A percentile compares a stretch with the other conserved stretches of the same genome.
Conservation (phyloP, 2,113 vertebrate species). For the Ascaphus truei region DNA sequence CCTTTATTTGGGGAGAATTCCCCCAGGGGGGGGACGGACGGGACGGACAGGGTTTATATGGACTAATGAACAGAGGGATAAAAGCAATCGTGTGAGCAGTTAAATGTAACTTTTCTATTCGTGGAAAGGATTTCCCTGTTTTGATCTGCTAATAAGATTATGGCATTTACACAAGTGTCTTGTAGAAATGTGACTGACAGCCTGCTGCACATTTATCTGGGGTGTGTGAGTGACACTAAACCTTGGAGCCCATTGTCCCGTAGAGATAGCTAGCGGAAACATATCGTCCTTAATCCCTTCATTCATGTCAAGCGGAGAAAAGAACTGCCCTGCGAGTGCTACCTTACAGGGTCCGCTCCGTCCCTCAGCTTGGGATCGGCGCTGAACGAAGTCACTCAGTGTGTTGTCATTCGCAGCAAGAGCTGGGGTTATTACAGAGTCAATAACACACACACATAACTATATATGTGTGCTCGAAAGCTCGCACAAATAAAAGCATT, state of each 20-base stretch:
- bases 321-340: slow-evolving; percentile 71
- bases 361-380: slow-evolving; percentile 52
- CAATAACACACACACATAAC: not conserved
- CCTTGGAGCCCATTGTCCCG: slow-evolving; percentile 82
- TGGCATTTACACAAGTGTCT: slow-evolving; percentile 81
- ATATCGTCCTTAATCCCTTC: slow-evolving; percentile 95
- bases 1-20: slow-evolving; percentile 22
- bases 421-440: not conserved
- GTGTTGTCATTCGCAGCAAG: not conserved
- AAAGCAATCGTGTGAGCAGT: slow-evolving; percentile 57
- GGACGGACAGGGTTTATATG: slow-evolving; percentile 51
- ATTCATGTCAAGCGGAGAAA: slow-evolving; percentile 94
- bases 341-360: slow-evolving; percentile 71
- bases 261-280: slow-evolving; percentile 93
- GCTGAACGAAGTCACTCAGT: slow-evolving; percentile 6
- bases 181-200: slow-evolving; percentile 85
- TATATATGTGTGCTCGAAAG: too few relatives aligned
- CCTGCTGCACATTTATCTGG: slow-evolving; percentile 95
- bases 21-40: too few relatives aligned
- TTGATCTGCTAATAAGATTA: slow-evolving; percentile 98
- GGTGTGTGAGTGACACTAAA: slow-evolving; percentile 91
- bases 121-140: slow-evolving; percentile 75
- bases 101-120: slow-evolving; percentile 77
- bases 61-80: slow-evolving; percentile 51
- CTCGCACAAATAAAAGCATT: too few relatives aligned